These are phyloP conservation scores for Ochropacha duplaris DNA, from an alignment of 2,888 invertebrate genomes.

Conservation along the genomic window DNA sequence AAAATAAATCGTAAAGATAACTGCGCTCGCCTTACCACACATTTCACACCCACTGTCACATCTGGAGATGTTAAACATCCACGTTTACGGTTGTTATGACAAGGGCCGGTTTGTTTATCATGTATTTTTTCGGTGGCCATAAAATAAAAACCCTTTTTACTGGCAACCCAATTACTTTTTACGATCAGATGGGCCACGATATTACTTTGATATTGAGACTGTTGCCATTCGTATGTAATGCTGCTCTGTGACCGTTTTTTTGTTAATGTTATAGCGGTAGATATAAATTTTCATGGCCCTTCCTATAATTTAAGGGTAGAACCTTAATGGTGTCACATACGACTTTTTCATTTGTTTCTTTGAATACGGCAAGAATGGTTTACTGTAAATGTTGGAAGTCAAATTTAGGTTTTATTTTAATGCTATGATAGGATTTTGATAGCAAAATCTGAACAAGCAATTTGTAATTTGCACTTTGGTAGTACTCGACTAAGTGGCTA, in stretches of 20 bases:
- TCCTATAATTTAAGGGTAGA: slow-evolving; percentile 27
- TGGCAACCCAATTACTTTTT: slow-evolving; percentile 80
- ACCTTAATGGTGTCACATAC: slow-evolving; percentile 18
- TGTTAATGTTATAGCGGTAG: slow-evolving; percentile 27
- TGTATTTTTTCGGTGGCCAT: slow-evolving; percentile 70
- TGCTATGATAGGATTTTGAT: background rate
- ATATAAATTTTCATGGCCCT: slow-evolving; percentile 46
- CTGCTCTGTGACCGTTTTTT: slow-evolving; percentile 38
- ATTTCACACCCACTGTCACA: slow-evolving; percentile 18
- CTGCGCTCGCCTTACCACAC: background rate
- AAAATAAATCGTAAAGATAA: background rate
- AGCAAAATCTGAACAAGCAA: too few relatives aligned
- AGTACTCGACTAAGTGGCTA: too few relatives aligned
- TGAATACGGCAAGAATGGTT: slow-evolving; percentile 8
- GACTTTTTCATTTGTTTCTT: slow-evolving; percentile 10
- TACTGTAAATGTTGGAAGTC: background rate
- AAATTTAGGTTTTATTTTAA: slow-evolving; percentile 1
- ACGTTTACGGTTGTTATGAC: slow-evolving; percentile 47
- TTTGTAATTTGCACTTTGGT: too few relatives aligned
- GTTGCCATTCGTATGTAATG: slow-evolving; percentile 57
- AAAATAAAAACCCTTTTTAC: slow-evolving; percentile 79
- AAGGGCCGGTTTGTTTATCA: slow-evolving; percentile 71
- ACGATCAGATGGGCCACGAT: slow-evolving; percentile 72
- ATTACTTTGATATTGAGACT: slow-evolving; percentile 66
- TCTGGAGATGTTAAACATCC: slow-evolving; percentile 35